Evolutionary conservation across 2,888 invertebrate genomes (phyloP), one percentile per base, ranked within the genome.

Genomic region (Pharmacophagus antenor): DNA sequence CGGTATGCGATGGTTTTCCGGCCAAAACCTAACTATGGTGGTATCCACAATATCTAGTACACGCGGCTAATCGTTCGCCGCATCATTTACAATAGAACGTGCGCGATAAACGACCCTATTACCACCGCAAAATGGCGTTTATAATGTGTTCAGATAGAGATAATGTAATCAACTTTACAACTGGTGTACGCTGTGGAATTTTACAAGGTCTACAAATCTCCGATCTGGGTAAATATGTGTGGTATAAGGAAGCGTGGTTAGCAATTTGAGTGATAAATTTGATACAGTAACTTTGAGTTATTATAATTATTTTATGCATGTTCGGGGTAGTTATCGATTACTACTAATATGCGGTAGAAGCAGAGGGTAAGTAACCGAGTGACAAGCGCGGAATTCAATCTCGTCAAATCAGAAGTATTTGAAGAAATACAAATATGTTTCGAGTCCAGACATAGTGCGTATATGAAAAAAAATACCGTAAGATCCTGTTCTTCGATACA

Each of bases 1-100:
- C 62, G 78, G 80, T 70, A 83, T 80, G 76, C 68, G 48, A 61
- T 67, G 67, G 65, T 75, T 76, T 80, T 81, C 83, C 82, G 81
- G 76, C 70, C 58, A 71, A 76, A 65, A 64, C 65, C 67, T 61
- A 64, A 64, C 64, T 63, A 15, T 55, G 55, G 60, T 51, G 55
- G 60, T 51, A 65, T 64, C 63, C 62, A 62, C 54, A 51, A 47
- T 62, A 63, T 61, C 63, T 58, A 27, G 56, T 61, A 62, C 60
- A 54, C 44, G 31, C 44, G 37, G 50, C 60, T 50, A 60, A 60
- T 60, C 60, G 50, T 50, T 25, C 17, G 27, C 27, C 55, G 46
- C 55, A 50, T 20, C 37, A 51, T 50, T 58, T 37, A 23, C 18
- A 12, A 18, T 41, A 12, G 4, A 10, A 21, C 42, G 10, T 27